These are phyloP conservation scores for Diabrotica virgifera DNA, from an alignment of 1,140 invertebrate genomes.

Conservation along the genomic window DNA sequence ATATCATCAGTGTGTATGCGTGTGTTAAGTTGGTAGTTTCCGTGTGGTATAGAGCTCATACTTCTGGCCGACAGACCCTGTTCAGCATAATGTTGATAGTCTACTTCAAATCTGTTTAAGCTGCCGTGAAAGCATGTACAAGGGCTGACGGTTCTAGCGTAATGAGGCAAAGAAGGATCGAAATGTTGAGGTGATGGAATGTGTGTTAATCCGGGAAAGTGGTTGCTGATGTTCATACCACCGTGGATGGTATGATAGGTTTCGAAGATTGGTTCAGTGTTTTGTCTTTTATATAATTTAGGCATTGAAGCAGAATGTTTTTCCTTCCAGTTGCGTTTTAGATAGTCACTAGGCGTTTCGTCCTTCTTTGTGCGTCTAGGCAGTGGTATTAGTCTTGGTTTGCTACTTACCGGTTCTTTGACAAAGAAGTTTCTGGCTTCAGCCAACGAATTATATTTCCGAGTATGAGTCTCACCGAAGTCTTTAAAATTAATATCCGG, in stretches of 20 bases:
- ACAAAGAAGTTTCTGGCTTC: slow-evolving; percentile 8
- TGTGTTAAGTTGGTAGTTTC: slow-evolving; percentile 3
- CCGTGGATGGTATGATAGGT: slow-evolving; percentile 45
- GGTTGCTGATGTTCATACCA: slow-evolving; percentile 4
- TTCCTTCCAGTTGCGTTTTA: slow-evolving; percentile 31
- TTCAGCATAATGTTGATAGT: slow-evolving; percentile 4
- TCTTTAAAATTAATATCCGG: slow-evolving; percentile 7
- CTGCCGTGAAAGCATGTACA: slow-evolving; percentile 1
- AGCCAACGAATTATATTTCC: slow-evolving; percentile 8
- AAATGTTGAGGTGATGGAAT: background rate
- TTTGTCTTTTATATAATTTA: slow-evolving; percentile 29
- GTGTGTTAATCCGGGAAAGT: background rate
- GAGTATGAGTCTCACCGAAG: background rate
- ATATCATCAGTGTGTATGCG: slow-evolving; percentile 17
- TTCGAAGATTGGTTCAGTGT: slow-evolving; percentile 19
- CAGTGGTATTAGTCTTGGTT: slow-evolving; percentile 3
- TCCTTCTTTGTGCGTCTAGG: slow-evolving; percentile 22
- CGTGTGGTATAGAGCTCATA: slow-evolving; percentile 11
- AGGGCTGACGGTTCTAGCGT: no score
- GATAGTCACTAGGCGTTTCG: slow-evolving; percentile 30
- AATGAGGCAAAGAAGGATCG: background rate
- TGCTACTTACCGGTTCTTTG: slow-evolving; percentile 2
- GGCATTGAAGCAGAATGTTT: slow-evolving; percentile 42
- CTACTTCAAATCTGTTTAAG: slow-evolving; percentile 12
- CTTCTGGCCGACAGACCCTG: slow-evolving; percentile 1